Base-by-base conservation (phyloP, 2,113 vertebrate species). In the Pseudopipra pipra region DNA sequence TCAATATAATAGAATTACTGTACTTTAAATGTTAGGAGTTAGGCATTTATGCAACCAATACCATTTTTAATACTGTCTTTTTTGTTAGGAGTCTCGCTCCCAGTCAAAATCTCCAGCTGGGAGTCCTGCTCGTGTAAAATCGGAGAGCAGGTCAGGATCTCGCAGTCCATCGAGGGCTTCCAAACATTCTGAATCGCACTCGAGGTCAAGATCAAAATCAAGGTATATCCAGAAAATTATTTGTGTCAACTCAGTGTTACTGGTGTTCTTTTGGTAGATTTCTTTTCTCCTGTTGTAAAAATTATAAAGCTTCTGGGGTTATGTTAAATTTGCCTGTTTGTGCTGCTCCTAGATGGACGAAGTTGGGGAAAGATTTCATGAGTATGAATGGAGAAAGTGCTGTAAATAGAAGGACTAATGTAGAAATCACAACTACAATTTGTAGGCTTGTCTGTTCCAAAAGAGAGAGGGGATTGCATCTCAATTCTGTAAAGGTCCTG, bases 1-100 rank as follows among this genome's bases (percentile, higher is more conserved):
- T 98, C 97, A 98, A 97, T 98, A 96, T 98, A 97, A 93, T 98
- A 98, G 97, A 97, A 97, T 98, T 98, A 98, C 94, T 97, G 96
- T 98, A 97, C 93, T 97, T 97, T 97, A 97, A 98, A 98, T 98
- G 97, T 97, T 98, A 98, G 98, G 98, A 97, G 98, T 96, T 98
- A 98, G 98, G 98, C 97, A 98, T 98, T 97, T 98, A 51, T 94
- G 65, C 97, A 98, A 97, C 98, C 97, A 98, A 97, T 98, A 97
- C 97, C 96, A 98, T 97, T 98, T 98, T 98, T 98, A 98, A 98
- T 98, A 98, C 98, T 98, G 89, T 97, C 97, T 98, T 95, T 97
- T 99, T 97, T 98, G 97, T 98, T 98, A 99, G 99, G 99, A 98
- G 94, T 99, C 99, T 95, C 98, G 98, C 95, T 99, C 99, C 96